Base-by-base conservation (phyloP, 2,113 vertebrate species). In the Malurus alboscapulatus region DNA sequence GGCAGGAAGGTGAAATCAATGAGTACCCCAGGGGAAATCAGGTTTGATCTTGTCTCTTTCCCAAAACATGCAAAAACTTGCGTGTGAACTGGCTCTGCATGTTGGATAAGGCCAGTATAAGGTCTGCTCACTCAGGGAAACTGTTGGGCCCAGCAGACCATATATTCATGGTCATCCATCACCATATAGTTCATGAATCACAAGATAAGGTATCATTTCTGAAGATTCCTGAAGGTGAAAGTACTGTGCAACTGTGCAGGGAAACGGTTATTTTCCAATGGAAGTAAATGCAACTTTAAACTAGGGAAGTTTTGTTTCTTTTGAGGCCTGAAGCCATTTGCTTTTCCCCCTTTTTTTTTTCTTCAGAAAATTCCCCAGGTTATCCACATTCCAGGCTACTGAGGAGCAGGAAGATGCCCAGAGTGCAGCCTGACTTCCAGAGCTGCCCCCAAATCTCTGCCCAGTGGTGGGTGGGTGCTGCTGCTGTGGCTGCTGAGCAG, bases 11-110 rank as follows among this genome's bases (percentile, higher is more conserved):
- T 67, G 79, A 94, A 91, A 94, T 96, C 82, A 86, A 84, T 94
- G 84, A 93, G 51, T 63, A 93, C 92, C 59, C 34, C 66, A 91
- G 72, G 86, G 87, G 18, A 22, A 91, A 72, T 90, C 86, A 85
- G 86, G 95, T 96, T 95, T 66, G 50, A 88, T 95, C 94, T 85
- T 94, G 91, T 65, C 67, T 91, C 51, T 76, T 79, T 77, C 74
- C 67, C 9, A 17, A 93, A 90, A 62, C 53, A 42, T 50, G 36
- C 83, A 68, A 94, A 96, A 94, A 67, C 17, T n/a, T 90, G 67
- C 87, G 62, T 79, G 59, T 45, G 65, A 78, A 27, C 67, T 3
- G 5, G 7, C 50, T 91, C 14, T 71, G 48, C 62, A 53, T 42
- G 45, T 38, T 75, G 57, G 58, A 51, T 85, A 66, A 80, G 58